Evolutionary conservation across 2,113 vertebrate species (phyloP).

Genomic region (Protobothrops flavoviridis): DNA sequence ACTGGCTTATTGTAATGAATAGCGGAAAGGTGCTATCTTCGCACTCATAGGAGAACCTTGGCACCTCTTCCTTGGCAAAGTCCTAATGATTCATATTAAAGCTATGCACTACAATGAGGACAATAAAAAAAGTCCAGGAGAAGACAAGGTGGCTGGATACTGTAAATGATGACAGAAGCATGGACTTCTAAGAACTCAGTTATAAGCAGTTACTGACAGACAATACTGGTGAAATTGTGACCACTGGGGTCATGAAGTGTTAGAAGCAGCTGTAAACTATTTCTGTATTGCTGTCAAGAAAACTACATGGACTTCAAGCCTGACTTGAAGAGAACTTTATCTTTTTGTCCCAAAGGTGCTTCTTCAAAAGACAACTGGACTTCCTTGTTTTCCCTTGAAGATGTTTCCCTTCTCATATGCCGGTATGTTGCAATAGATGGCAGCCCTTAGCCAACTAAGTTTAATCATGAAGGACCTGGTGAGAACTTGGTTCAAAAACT

Average conservation of each 20-base stretch:
- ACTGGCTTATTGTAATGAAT: not conserved
- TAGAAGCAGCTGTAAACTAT: not conserved
- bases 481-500: not conserved
- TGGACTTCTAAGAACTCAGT: not conserved
- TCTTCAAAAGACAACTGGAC: not conserved
- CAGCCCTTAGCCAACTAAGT: not conserved
- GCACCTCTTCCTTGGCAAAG: not conserved
- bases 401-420: not conserved
- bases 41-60: not conserved
- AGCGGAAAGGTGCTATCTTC: not conserved
- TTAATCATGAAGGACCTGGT: not conserved
- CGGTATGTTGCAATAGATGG: not conserved
- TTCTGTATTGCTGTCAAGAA: not conserved
- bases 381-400: not conserved
- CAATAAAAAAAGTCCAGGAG: not conserved
- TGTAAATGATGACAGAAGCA: not conserved
- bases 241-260: not conserved
- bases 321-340: not conserved
- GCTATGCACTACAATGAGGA: not conserved
- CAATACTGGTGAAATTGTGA: not conserved
- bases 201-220: not conserved
- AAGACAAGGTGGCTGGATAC: not conserved
- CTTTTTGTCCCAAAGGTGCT: not conserved
- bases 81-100: not conserved
- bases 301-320: not conserved